Evolutionary conservation across 2,888 invertebrate genomes (phyloP), one percentile per base, ranked within the genome.

Genomic region (Clusia tigrina): DNA sequence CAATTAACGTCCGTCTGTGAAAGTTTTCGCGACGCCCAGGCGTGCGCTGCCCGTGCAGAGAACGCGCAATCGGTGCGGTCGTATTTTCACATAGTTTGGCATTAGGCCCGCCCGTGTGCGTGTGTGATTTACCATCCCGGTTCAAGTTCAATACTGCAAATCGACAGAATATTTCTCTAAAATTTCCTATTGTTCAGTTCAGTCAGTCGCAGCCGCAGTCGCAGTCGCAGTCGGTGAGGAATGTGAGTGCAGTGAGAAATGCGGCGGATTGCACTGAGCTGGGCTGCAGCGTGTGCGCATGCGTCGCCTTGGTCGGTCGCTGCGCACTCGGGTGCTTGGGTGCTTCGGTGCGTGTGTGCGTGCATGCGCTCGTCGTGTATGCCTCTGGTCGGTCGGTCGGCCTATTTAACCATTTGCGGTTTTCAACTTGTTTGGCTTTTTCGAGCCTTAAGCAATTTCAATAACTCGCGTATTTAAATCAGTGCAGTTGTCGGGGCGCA

Each of bases 341-440:
- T 20, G 23, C n/a, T 12, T 18, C 48, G 15, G 5, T 22, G 48
- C 22, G 5, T 20, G 5, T 20, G 48, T 48, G 48, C 18, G 20
- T 18, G 18, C 2, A 9, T 6, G 32, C 32, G 32, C 32, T 32
- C n/a, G n/a, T n/a, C n/a, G n/a, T n/a, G n/a, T n/a, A 3, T 42
- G 32, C 5, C 32, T 9, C 32, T 42, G 59, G 17, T 6, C 55
- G 18, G 54, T 26, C 24, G 23, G 59, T 53, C 59, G 63, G 71
- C 75, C 74, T 70, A 74, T 71, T 77, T 78, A 74, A 74, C 78
- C 76, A 78, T 77, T 78, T 77, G 77, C 68, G 78, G 78, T 72
- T 77, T 73, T 71, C 68, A 73, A 75, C 72, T 77, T 77, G 78
- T 76, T 76, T 69, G 68, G 69, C 68, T 72, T 69, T 71, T 54